A percentile compares a stretch with the other conserved stretches of the same genome.
Evolutionary conservation across 2,888 invertebrate genomes (phyloP).

Genomic region (Sepioteuthis lessoniana): DNA sequence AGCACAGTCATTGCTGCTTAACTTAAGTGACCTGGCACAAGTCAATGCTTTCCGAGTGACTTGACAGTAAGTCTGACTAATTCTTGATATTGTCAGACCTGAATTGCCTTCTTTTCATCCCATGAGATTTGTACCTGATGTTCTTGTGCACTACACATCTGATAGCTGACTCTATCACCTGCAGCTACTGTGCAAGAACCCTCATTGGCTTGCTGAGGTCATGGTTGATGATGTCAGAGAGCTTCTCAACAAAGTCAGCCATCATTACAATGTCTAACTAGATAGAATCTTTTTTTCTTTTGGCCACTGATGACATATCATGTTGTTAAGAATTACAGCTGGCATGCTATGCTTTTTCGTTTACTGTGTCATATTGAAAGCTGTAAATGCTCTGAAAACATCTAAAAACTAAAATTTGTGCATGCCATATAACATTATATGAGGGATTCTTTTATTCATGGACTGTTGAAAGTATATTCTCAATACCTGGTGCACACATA

Average conservation of each 20-base stretch:
- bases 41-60: too few relatives aligned
- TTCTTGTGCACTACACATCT: neutral
- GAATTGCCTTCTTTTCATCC: neutral
- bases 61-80: neutral
- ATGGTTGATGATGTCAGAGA: neutral
- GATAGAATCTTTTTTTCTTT: neutral
- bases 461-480: too few relatives aligned
- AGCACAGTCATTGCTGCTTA: too few relatives aligned
- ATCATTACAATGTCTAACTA: neutral
- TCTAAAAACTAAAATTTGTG: too few relatives aligned
- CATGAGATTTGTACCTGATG: neutral
- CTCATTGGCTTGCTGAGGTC: conserved; percentile 23
- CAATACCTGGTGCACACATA: too few relatives aligned
- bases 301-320: neutral
- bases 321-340: too few relatives aligned
- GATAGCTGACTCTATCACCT: neutral
- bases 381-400: too few relatives aligned
- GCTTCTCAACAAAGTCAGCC: neutral
- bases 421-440: too few relatives aligned
- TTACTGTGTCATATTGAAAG: too few relatives aligned
- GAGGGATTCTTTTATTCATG: too few relatives aligned
- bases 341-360: too few relatives aligned
- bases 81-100: neutral
- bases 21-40: too few relatives aligned
- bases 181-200: neutral